Evolutionary conservation across 2,113 vertebrate genomes (phyloP), one percentile per base, ranked within the genome.

Genomic region (Ardeotis arabs): DNA sequence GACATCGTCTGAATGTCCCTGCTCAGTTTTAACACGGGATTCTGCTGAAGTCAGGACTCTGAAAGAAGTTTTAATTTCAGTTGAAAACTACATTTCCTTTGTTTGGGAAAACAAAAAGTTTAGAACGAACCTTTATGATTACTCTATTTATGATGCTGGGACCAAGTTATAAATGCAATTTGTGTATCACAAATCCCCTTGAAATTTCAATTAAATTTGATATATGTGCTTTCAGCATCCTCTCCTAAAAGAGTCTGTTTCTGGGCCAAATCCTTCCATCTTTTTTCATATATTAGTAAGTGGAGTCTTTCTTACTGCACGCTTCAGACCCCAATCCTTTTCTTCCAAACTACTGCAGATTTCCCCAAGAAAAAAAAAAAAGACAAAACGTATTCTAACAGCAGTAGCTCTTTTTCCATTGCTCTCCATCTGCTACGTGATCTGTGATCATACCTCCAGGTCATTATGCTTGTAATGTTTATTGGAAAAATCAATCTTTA

Each of bases 401-500:
- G 49, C 39, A 72, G 68, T 39, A 93, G 84, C 37, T 70, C 25
- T 91, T 95, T 94, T 76, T 75, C 63, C 60, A 33, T 75, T 3
- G 0, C 27, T 81, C 79, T 87, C 89, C 84, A 93, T 93, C 67
- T 93, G 73, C n/a, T 95, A 92, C 13, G 9, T 87, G 92, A 91
- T 89, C 92, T 89, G 74, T 83, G 90, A 90, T 94, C 87, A 72
- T 94, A 95, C 80, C 84, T 97, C 70, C 77, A 66, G 91, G 96
- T 82, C 77, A 88, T 92, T 94, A 93, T 13, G 47, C 50, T 77
- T 81, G 75, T 89, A 94, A 87, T 83, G 92, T 83, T 97, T 95
- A 94, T 93, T 94, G 95, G 84, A 94, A 94, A 89, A 95, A 97
- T 97, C 86, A 96, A 96, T 96, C 90, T 95, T 96, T 97, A 96